phyloP scores from a whole-genome alignment of 2,888 invertebrate genomes.

The Odontocerum albicorne region DNA sequence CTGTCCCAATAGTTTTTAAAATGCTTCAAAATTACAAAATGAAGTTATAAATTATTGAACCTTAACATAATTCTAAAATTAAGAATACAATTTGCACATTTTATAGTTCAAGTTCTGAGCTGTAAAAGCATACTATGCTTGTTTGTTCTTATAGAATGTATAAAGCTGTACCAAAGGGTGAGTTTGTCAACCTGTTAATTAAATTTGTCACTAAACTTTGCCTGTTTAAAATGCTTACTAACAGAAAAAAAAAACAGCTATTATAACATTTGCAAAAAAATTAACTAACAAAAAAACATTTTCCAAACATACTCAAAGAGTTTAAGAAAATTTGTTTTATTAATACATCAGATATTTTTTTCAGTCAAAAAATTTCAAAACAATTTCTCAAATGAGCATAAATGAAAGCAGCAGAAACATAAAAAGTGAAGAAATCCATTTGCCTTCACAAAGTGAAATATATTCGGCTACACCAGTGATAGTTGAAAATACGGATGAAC shows the following conservation, averaged over 20 bases:
- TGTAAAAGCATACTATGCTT: neutral
- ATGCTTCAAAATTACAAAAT: too few relatives aligned
- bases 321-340: too few relatives aligned
- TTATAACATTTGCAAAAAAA: slow-evolving; percentile 5
- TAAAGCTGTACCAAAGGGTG: slow-evolving; percentile 10
- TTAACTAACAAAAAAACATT: slow-evolving; percentile 4
- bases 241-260: slow-evolving; percentile 12
- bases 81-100: too few relatives aligned
- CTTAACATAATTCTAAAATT: too few relatives aligned
- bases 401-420: too few relatives aligned
- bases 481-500: slow-evolving; percentile 24
- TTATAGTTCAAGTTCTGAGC: slow-evolving; percentile 8
- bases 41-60: too few relatives aligned
- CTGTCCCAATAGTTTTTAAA: too few relatives aligned
- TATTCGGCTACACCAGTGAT: slow-evolving; percentile 25
- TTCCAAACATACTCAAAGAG: too few relatives aligned
- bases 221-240: slow-evolving; percentile 10
- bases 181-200: neutral
- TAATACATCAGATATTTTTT: too few relatives aligned
- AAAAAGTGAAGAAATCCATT: neutral
- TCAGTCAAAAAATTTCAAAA: too few relatives aligned
- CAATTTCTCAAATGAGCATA: too few relatives aligned
- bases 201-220: slow-evolving; percentile 6
- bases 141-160: neutral
- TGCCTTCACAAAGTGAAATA: neutral